phyloP scores from a whole-genome alignment of 30 jellyfish, hydroid and myxozoan species.

The Chironex yamaguchii region DNA sequence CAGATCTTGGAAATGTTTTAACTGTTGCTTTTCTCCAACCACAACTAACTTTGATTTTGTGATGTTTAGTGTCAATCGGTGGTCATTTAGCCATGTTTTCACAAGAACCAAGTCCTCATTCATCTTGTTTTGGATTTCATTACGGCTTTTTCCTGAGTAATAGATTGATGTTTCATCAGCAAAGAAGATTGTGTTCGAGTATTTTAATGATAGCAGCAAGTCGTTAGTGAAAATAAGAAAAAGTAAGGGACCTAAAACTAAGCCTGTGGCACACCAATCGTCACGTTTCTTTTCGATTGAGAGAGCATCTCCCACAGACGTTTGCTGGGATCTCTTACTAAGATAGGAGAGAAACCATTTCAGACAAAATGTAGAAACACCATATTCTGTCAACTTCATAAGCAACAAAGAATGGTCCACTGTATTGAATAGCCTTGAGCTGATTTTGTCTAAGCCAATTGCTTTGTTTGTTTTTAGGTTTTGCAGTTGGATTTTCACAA shows the following conservation, averaged over 20 bases:
- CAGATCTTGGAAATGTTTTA: conserved; percentile 14
- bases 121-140: conserved; percentile 69
- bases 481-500: conserved; percentile 64
- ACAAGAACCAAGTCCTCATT: conserved; percentile 24
- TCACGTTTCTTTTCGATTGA: too few species aligned
- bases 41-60: conserved; percentile 24
- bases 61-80: conserved; percentile 35
- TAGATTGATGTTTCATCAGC: conserved; percentile 72
- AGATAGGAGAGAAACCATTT: conserved; percentile 79
- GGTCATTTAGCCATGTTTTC: conserved; percentile 16
- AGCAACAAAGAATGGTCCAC: conserved; percentile 72
- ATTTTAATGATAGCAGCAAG: too few species aligned
- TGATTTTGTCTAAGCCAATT: conserved; percentile 66
- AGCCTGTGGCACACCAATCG: too few species aligned
- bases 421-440: conserved; percentile 61
- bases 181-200: conserved; percentile 64
- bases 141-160: conserved; percentile 70
- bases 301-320: conserved; percentile 68
- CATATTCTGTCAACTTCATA: conserved; percentile 68
- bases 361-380: too few species aligned
- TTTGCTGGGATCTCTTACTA: conserved; percentile 74
- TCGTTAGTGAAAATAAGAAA: too few species aligned
- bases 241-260: too few species aligned
- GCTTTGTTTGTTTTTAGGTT: conserved; percentile 60
- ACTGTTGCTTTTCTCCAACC: conserved; percentile 15